Evolutionary conservation across 2,113 vertebrate species (phyloP).

Genomic region (Oreotrochilus melanogaster): DNA sequence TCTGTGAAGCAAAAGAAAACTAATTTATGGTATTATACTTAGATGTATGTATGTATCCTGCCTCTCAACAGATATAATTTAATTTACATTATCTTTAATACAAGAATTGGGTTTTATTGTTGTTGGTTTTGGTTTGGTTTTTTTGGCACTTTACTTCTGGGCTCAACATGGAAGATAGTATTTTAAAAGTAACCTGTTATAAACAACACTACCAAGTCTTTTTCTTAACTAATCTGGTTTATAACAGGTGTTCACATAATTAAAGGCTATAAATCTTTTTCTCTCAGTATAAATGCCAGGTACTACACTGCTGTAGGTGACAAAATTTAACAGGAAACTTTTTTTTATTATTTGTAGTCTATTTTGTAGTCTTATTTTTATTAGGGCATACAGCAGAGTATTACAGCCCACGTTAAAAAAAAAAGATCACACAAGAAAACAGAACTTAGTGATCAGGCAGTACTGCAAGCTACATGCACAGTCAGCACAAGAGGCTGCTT

Average conservation of each 20-base stretch:
- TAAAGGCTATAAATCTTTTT: background rate
- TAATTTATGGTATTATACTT: too few species aligned
- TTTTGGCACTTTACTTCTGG: background rate
- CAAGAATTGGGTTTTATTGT: background rate
- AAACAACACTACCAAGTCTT: background rate
- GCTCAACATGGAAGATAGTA: background rate
- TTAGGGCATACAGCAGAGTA: background rate
- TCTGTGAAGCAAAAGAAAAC: slow-evolving; percentile 59
- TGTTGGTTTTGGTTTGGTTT: background rate
- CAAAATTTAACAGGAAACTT: background rate
- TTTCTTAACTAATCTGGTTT: background rate
- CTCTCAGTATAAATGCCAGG: background rate
- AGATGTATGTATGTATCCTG: background rate
- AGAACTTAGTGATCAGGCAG: background rate
- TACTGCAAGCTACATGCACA: background rate
- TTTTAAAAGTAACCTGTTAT: background rate
- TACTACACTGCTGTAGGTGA: background rate
- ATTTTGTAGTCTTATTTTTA: background rate
- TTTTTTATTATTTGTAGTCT: background rate
- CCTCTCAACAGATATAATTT: background rate
- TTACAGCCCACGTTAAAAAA: background rate
- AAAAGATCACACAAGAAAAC: background rate
- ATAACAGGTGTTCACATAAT: background rate
- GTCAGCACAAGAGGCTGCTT: background rate
- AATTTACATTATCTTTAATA: background rate